These are phyloP conservation scores for Halcyon chelicuti DNA, from an alignment of 2,797 vertebrate genomes.

Conservation along the genomic window DNA sequence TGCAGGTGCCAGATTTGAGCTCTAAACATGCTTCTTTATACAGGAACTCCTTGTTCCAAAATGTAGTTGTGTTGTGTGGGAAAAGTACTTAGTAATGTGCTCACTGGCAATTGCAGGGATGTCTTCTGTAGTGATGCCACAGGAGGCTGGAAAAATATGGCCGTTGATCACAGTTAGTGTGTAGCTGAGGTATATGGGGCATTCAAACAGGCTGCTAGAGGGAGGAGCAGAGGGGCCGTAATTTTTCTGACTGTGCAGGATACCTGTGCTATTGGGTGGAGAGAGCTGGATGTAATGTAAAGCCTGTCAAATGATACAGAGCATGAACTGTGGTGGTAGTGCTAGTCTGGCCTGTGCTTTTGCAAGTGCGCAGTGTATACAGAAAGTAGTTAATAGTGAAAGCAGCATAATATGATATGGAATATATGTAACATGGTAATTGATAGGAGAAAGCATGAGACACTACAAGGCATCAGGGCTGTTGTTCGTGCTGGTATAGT, in stretches of 20 bases:
- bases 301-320: not conserved
- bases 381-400: not conserved
- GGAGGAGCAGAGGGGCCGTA: not conserved
- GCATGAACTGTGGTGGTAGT: not conserved
- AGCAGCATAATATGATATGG: not conserved
- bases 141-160: not conserved
- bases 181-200: not conserved
- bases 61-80: not conserved
- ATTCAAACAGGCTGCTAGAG: not conserved
- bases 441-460: not conserved
- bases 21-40: not conserved
- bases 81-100: not conserved
- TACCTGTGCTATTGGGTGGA: not conserved
- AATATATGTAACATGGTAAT: not conserved
- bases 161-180: fast-evolving
- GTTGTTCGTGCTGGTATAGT: not conserved
- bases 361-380: not conserved
- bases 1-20: not conserved
- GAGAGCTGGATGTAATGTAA: not conserved
- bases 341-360: not conserved
- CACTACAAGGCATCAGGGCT: not conserved
- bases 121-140: not conserved
- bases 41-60: not conserved
- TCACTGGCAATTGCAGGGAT: not conserved
- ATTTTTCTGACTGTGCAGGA: not conserved